These are phyloP conservation scores for Kobus ellipsiprymnus DNA, from an alignment of 2,113 vertebrate genomes.

Conservation along the genomic window DNA sequence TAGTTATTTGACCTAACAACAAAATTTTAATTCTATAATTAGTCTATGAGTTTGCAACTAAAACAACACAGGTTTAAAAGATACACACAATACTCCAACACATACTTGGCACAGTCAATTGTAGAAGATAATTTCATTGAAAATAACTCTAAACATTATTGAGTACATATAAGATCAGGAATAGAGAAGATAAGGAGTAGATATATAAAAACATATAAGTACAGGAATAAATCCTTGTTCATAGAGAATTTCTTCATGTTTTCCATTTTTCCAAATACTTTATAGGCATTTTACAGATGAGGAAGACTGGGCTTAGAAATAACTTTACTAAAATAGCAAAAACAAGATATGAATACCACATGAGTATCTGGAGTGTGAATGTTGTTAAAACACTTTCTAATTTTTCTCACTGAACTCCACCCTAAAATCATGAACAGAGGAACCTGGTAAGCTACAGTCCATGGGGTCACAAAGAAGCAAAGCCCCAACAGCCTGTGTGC, in stretches of 20 bases:
- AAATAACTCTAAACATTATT: neutral
- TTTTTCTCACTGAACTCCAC: neutral
- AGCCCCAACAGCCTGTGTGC: neutral
- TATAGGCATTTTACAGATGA: neutral
- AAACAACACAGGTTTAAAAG: neutral
- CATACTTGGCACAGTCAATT: neutral
- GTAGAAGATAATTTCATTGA: neutral
- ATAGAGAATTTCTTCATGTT: neutral
- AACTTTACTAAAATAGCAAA: neutral
- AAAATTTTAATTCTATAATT: neutral
- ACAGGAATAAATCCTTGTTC: neutral
- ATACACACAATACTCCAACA: neutral
- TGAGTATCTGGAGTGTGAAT: neutral
- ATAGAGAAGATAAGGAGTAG: neutral
- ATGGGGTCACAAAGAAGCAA: neutral
- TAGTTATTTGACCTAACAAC: neutral
- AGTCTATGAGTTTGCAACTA: neutral
- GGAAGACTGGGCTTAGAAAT: neutral
- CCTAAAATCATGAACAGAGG: neutral
- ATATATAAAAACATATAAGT: neutral
- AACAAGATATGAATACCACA: neutral
- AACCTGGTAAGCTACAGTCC: neutral
- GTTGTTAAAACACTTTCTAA: neutral
- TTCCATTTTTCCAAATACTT: neutral
- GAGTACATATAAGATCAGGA: neutral